Evolutionary conservation across 2,113 vertebrate genomes (phyloP).

Genomic region (Serilophus lunatus): DNA sequence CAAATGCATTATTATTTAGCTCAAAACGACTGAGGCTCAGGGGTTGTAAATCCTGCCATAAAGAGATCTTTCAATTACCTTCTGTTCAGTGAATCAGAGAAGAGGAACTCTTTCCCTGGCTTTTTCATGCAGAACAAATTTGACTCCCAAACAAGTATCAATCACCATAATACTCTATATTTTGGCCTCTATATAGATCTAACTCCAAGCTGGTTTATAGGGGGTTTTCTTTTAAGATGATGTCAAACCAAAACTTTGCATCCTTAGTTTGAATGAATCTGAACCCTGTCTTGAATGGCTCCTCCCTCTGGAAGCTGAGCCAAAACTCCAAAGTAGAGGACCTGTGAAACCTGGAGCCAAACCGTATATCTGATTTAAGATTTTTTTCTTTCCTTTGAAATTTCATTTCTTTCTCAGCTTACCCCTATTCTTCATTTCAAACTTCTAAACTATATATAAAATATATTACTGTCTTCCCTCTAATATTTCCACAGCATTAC

Average conservation of each 20-base stretch:
- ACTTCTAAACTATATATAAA: background rate
- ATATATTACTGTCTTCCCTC: background rate
- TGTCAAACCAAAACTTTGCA: slow-evolving; percentile 3
- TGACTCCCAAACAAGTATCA: slow-evolving; percentile 66
- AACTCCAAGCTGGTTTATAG: background rate
- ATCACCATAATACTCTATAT: slow-evolving; percentile 65
- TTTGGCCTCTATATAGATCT: slow-evolving; percentile 22
- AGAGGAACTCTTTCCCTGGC: slow-evolving; percentile 45
- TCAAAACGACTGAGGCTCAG: slow-evolving; percentile 41
- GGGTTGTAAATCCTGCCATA: slow-evolving; percentile 57
- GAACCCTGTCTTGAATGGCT: background rate
- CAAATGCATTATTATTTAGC: slow-evolving; percentile 63
- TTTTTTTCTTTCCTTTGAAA: background rate
- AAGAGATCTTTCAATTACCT: slow-evolving; percentile 56
- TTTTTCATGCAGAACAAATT: slow-evolving; percentile 69
- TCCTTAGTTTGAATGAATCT: slow-evolving; percentile 7
- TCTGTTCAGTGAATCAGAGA: slow-evolving; percentile 60
- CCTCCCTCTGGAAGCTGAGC: background rate
- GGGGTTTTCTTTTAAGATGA: background rate
- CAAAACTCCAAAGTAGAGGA: background rate
- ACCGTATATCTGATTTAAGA: background rate
- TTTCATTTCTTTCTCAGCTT: background rate
- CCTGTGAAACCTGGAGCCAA: background rate
- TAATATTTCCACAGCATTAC: background rate
- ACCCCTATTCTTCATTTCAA: background rate